Evolutionary conservation across 1,140 invertebrate species (phyloP).

Genomic region (Lordiphosa collinella): DNA sequence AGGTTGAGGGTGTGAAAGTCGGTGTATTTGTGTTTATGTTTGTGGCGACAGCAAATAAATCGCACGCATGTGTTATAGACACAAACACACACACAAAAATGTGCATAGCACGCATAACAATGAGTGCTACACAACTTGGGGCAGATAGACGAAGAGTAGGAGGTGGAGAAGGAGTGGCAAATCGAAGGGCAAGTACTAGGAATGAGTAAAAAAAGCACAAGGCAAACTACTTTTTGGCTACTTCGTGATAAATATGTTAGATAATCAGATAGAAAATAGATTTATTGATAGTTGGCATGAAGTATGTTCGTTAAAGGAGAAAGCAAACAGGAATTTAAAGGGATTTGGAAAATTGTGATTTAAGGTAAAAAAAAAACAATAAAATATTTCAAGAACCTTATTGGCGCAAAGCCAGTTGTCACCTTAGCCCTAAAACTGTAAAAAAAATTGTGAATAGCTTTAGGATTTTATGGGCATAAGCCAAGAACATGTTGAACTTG

Average conservation of each 20-base stretch:
- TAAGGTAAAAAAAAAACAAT: no score
- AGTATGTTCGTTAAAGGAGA: neutral
- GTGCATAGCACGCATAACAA: constrained; percentile 66
- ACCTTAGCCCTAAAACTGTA: no score
- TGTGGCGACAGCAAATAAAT: constrained; percentile 63
- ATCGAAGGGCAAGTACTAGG: no score
- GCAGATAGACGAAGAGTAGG: no score
- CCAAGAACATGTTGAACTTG: no score
- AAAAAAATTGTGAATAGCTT: no score
- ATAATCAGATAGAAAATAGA: constrained; percentile 42
- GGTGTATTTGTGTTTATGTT: constrained; percentile 34
- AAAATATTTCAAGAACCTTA: no score
- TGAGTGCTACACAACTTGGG: constrained; percentile 24
- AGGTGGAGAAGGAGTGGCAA: no score
- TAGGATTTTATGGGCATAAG: no score
- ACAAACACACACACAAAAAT: constrained; percentile 44
- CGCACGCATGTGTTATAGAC: constrained; percentile 52
- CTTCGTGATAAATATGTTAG: constrained; percentile 50
- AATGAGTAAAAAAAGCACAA: constrained; percentile 24
- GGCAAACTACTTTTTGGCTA: constrained; percentile 50
- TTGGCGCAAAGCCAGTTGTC: no score
- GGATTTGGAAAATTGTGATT: no score
- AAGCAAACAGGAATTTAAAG: no score
- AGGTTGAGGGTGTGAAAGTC: constrained; percentile 35
- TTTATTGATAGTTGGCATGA: constrained; percentile 19